Evolutionary conservation across 2,113 vertebrate species (phyloP).

Genomic region (Actinemys pallida): DNA sequence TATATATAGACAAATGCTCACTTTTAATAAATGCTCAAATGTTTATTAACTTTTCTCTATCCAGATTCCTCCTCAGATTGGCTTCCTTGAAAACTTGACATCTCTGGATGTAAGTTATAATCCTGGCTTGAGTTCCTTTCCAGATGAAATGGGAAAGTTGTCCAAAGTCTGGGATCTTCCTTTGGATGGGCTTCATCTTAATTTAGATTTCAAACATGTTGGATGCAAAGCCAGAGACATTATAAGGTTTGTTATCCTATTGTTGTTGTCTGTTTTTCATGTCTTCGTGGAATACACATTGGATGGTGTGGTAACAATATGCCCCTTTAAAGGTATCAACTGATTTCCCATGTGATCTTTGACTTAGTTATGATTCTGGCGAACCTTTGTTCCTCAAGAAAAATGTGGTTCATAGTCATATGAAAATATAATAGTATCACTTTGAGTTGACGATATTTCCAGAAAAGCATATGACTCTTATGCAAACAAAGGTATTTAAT

Average conservation of each 20-base stretch:
- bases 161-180: constrained; percentile 95
- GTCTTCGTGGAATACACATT: neutral
- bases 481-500: neutral
- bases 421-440: neutral
- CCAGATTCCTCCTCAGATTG: constrained; percentile 94
- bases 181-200: constrained; percentile 91
- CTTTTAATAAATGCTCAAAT: neutral
- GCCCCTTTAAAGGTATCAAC: neutral
- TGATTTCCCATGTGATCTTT: neutral
- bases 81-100: constrained; percentile 90
- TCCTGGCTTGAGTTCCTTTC: constrained; percentile 88
- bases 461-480: neutral
- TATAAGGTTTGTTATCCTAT: constrained; percentile 84
- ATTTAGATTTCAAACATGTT: constrained; percentile 93
- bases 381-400: neutral
- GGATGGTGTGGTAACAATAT: neutral
- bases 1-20: neutral
- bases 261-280: neutral
- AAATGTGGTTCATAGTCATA: neutral
- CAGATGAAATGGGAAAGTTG: constrained; percentile 96
- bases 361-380: neutral
- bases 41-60: constrained; percentile 12
- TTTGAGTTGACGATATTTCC: neutral
- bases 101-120: constrained; percentile 95
- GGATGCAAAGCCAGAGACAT: constrained; percentile 97